A percentile compares a stretch with the other conserved stretches of the same genome.
Evolutionary conservation across 2,888 invertebrate species (phyloP).

Genomic region (Galerucella calmariensis): DNA sequence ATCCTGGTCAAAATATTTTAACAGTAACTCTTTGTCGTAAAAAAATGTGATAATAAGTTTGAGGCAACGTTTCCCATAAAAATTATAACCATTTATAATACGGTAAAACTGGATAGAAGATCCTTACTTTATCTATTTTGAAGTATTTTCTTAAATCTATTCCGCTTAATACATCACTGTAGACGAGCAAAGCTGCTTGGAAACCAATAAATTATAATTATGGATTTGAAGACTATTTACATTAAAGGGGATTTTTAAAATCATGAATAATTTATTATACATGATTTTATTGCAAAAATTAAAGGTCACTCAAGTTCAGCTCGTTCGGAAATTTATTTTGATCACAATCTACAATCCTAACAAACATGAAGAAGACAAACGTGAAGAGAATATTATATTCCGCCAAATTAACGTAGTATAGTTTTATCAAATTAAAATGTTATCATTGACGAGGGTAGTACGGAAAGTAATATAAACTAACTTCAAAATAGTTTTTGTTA

Average conservation of each 20-base stretch:
- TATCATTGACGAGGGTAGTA: too few species aligned
- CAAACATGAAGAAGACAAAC: not conserved
- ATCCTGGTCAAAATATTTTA: too few species aligned
- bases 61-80: too few species aligned
- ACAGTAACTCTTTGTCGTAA: too few species aligned
- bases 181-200: not conserved
- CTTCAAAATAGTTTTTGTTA: too few species aligned
- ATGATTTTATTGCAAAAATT: slow-evolving; percentile 5
- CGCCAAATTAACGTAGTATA: not conserved
- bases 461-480: too few species aligned
- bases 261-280: slow-evolving; percentile 9
- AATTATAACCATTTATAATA: too few species aligned
- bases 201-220: not conserved
- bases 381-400: not conserved
- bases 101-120: too few species aligned
- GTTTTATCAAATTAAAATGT: not conserved
- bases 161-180: not conserved
- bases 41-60: too few species aligned
- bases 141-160: too few species aligned
- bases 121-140: too few species aligned
- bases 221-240: not conserved
- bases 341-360: slow-evolving; percentile 1
- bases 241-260: not conserved
- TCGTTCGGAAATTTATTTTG: not conserved
- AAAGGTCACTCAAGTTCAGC: slow-evolving; percentile 4